Evolutionary conservation across 2,113 vertebrate genomes (phyloP), one percentile per base, ranked within the genome.

Genomic region (Dromaius novaehollandiae): DNA sequence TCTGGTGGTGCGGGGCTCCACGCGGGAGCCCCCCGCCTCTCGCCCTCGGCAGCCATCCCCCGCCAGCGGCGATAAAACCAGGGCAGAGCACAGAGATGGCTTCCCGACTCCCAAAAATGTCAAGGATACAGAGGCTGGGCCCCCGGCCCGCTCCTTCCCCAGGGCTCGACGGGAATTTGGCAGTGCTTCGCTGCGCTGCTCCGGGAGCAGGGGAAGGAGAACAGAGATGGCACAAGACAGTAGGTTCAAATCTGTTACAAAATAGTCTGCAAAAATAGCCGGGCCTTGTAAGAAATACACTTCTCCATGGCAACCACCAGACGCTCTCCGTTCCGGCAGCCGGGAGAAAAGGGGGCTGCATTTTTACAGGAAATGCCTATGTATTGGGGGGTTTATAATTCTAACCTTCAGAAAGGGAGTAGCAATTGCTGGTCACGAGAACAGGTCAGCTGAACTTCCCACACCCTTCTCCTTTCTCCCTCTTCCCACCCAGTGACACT

Each of bases 241-340:
- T 64, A 61, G 95, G 91, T 95, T 96, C 97, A 97, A 96, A 94
- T 58, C 75, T 90, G 55, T 94, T 51, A 93, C 93, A 94, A 96
- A 97, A 97, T 88, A 96, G 80, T 82, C 93, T 95, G 94, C 96
- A 97, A 97, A 97, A 97, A 97, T 96, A 97, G 96, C 96, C 86
- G 91, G 96, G 94, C 85, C 93, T 91, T 91, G 94, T 86, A 91
- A 93, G 94, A 96, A 97, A 97, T 96, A 95, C 15, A 60, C 73
- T 86, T 97, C 93, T 96, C 96, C 97, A 97, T 97, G 97, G 95
- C 91, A 97, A 97, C 96, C 96, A 96, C 92, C 96, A 96, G 96
- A 97, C 88, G 94, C 97, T 96, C 96, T 42, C 28, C 75, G 76
- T 96, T 91, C 96, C 90, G 94, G 91, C 95, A 97, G 94, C 93